Evolutionary conservation across 2,113 vertebrate genomes (phyloP), one percentile per base, ranked within the genome.

Genomic region (Plectropomus leopardus): DNA sequence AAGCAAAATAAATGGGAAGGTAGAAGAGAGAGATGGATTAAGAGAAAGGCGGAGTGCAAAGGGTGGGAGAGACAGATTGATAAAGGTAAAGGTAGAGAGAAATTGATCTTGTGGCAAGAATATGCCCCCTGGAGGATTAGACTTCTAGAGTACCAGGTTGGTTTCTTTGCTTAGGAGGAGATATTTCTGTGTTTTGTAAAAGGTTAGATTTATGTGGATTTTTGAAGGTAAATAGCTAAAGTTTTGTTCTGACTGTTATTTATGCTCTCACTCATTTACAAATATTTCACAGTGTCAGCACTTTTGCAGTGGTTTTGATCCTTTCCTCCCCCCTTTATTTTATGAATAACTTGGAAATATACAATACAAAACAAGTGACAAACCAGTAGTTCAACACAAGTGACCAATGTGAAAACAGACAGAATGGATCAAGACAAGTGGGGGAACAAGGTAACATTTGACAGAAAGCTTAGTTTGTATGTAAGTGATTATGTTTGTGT

Each of bases 21-120:
- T 59, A 57, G 64, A 55, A 15, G 77, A 78, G 64, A 67, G 55
- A 73, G 66, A 91, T 76, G 45, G 70, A 91, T 83, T 66, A 67
- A 86, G 64, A 60, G 51, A 59, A 69, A 15, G 53, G 13, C 24
- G 16, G 30, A 24, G 40, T 70, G 69, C 34, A 76, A 68, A 65
- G 72, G 59, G 51, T n/a, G 61, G 70, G 24, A 68, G 79, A 40
- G 78, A 73, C 68, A 86, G 82, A 84, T 66, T 86, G 84, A 87
- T 86, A 87, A 87, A 89, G 80, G 84, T 70, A 83, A 84, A 78
- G 48, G 59, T 47, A 67, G 53, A 72, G 63, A 66, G 55, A 71
- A 76, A 90, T 91, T 50, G 48, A 72, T 84, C 78, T 80, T 75
- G 53, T 74, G 58, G 80, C 58, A 36, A 54, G 77, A 65, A 83